Evolutionary conservation across 2,797 vertebrate genomes (phyloP).

Genomic region (Parauchenoglanis ngamensis): DNA sequence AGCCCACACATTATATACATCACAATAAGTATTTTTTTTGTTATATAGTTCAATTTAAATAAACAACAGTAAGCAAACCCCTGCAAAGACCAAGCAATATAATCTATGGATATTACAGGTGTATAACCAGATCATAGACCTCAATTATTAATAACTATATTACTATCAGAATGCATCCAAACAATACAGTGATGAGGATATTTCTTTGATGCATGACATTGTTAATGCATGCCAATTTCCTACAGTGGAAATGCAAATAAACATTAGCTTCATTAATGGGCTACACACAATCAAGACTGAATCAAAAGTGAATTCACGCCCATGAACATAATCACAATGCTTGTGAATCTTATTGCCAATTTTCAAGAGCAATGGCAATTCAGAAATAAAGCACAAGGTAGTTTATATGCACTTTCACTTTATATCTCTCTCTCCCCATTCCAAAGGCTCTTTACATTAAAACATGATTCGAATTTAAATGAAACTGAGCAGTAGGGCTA

Average conservation of each 20-base stretch:
- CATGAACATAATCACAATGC: slow-evolving; percentile 31
- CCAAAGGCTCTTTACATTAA: slow-evolving; percentile 17
- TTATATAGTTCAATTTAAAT: neutral
- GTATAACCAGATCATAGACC: neutral
- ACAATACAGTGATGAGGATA: slow-evolving; percentile 15
- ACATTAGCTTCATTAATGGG: slow-evolving; percentile 7
- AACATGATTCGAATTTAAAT: neutral
- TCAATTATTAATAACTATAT: neutral
- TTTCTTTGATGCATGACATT: neutral
- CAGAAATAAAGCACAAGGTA: neutral
- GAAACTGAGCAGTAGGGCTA: neutral
- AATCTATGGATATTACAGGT: neutral
- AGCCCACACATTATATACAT: neutral
- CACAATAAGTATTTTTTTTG: neutral
- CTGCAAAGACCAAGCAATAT: neutral
- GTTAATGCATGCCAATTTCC: neutral
- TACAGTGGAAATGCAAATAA: slow-evolving; percentile 4
- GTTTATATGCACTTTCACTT: slow-evolving; percentile 15
- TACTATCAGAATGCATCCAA: neutral
- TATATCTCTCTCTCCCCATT: neutral
- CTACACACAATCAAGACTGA: neutral
- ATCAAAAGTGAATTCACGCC: slow-evolving; percentile 7
- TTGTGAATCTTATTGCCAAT: slow-evolving; percentile 15
- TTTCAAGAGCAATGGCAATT: slow-evolving; percentile 28
- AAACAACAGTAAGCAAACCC: neutral